A percentile compares a stretch with the other conserved stretches of the same genome.
Evolutionary conservation across 2,888 invertebrate species (phyloP).

Genomic region (Phalangium opilio): DNA sequence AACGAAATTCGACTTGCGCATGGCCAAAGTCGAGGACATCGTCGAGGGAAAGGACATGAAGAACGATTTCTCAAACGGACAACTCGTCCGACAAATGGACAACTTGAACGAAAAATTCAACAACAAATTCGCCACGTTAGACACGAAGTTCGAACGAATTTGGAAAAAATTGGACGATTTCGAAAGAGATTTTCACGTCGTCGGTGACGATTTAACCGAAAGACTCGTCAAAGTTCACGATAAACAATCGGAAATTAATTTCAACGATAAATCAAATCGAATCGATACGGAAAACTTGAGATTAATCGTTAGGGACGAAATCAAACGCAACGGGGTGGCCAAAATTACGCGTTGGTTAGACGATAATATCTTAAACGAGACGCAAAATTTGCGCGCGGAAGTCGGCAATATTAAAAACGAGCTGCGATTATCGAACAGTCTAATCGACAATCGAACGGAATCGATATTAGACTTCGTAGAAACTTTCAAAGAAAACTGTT

Average conservation of each 20-base stretch:
- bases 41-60: slow-evolving; percentile 14
- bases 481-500: no score
- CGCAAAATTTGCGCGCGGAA: no score
- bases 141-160: slow-evolving; percentile 12
- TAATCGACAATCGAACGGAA: no score
- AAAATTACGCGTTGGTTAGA: no score
- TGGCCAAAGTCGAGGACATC: slow-evolving; percentile 17
- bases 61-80: slow-evolving; percentile 16
- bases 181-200: slow-evolving; percentile 15
- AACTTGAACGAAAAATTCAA: slow-evolving; percentile 14
- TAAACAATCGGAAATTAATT: slow-evolving; percentile 6
- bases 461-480: no score
- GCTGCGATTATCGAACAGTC: no score
- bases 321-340: slow-evolving; percentile 1
- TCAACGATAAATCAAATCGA: slow-evolving; percentile 2
- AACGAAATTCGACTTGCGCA: slow-evolving; percentile 20
- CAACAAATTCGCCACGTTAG: slow-evolving; percentile 14
- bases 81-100: slow-evolving; percentile 13
- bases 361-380: no score
- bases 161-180: slow-evolving; percentile 14
- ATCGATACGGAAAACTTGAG: slow-evolving; percentile 3
- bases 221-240: slow-evolving; percentile 16
- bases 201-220: slow-evolving; percentile 14
- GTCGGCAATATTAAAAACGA: no score
- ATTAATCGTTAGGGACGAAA: slow-evolving; percentile 2